Evolutionary conservation across 2,797 vertebrate genomes (phyloP).

Genomic region (Ctenosaura bakeri): DNA sequence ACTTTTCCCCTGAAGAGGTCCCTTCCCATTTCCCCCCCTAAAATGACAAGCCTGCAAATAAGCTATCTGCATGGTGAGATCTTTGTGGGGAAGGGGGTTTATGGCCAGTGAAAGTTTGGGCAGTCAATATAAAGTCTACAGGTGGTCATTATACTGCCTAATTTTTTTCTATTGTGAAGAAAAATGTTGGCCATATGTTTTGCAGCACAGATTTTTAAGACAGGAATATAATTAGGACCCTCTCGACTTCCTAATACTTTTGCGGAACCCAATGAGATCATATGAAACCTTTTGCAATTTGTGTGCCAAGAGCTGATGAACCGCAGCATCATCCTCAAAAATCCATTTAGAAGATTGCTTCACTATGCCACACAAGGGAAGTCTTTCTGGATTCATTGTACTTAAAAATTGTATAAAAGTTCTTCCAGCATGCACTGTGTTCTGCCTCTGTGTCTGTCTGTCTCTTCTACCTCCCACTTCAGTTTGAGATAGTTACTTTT

Average conservation of each 20-base stretch:
- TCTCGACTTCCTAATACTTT: neutral
- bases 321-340: neutral
- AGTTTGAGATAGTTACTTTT: too few species aligned
- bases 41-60: neutral
- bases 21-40: neutral
- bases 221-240: neutral
- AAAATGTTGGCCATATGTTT: neutral
- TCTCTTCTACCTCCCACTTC: neutral
- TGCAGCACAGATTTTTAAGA: neutral
- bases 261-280: neutral
- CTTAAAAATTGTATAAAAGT: neutral
- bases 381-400: neutral
- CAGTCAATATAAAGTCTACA: neutral
- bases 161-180: neutral
- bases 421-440: neutral
- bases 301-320: neutral
- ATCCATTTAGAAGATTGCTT: neutral
- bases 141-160: neutral
- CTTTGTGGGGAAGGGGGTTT: neutral
- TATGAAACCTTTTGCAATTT: neutral
- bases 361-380: neutral
- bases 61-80: neutral
- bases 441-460: neutral
- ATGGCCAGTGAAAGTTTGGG: neutral
- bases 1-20: neutral